phyloP scores from a whole-genome alignment of 2,113 vertebrate genomes.

The Urocolius indicus region DNA sequence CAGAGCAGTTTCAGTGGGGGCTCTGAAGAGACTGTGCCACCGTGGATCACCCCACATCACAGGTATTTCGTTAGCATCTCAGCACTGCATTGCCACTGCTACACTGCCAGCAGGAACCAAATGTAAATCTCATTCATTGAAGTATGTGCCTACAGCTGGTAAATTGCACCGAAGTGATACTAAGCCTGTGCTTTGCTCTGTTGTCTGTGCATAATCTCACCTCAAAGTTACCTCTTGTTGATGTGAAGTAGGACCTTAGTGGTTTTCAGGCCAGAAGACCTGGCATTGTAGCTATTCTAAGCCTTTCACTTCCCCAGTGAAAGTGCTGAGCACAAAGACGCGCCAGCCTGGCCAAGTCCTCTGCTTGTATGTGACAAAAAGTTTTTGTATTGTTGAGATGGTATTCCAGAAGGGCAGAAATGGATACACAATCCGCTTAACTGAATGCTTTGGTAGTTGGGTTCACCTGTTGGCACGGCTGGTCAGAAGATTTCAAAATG shows the following conservation, averaged over 20 bases:
- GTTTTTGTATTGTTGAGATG: background rate
- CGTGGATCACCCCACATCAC: background rate
- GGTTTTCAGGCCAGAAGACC: background rate
- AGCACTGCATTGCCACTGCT: background rate
- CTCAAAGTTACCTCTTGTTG: background rate
- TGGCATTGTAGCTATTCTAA: background rate
- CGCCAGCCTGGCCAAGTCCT: background rate
- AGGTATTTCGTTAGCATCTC: background rate
- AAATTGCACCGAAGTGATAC: background rate
- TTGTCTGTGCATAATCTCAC: background rate
- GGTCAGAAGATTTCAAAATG: background rate
- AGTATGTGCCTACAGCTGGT: background rate
- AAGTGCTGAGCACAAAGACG: background rate
- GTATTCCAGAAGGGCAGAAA: background rate
- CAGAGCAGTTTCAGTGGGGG: rapidly evolving
- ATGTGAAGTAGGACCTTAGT: background rate
- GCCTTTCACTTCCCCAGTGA: background rate
- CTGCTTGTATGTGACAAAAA: background rate
- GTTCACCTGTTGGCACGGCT: background rate
- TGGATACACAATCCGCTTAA: background rate
- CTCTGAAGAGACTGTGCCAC: background rate
- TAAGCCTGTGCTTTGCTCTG: background rate
- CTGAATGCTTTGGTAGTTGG: background rate
- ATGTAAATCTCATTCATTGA: background rate
- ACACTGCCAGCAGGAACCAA: background rate